Conservation (phyloP, 1,140 invertebrate species). For the Drosophila lacteicornis region DNA sequence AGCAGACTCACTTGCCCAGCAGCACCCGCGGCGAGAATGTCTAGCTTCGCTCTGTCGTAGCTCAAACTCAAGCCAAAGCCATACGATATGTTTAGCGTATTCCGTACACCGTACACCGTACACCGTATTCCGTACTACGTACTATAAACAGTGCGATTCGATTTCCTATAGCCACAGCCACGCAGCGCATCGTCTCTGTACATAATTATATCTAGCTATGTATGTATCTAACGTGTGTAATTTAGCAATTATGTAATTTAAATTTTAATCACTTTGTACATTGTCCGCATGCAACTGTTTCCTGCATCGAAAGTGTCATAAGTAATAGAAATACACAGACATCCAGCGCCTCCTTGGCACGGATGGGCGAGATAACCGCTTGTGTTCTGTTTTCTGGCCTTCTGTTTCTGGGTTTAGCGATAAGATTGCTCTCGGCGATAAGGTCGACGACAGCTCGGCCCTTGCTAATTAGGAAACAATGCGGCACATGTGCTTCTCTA, state of each 20-base stretch:
- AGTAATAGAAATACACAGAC: constrained; percentile 45
- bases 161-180: constrained; percentile 27
- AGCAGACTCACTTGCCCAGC: constrained; percentile 84
- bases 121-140: neutral
- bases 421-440: constrained; percentile 38
- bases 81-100: constrained; percentile 43
- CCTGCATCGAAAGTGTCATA: constrained; percentile 51
- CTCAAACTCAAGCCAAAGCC: constrained; percentile 60
- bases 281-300: constrained; percentile 51
- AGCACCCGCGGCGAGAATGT: constrained; percentile 85
- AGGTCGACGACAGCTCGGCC: constrained; percentile 1
- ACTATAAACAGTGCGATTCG: constrained; percentile 13
- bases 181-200: constrained; percentile 38
- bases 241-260: constrained; percentile 58
- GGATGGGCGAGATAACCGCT: constrained; percentile 26
- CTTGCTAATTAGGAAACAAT: constrained; percentile 12
- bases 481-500: constrained; percentile 14
- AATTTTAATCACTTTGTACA: constrained; percentile 57
- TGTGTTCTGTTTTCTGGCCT: constrained; percentile 8
- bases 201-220: constrained; percentile 41
- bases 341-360: constrained; percentile 7
- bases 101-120: constrained; percentile 8
- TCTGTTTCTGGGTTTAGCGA: constrained; percentile 11
- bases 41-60: constrained; percentile 70
- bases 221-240: constrained; percentile 43